A percentile compares a stretch with the other conserved stretches of the same genome.
phyloP scores from a whole-genome alignment of 2,797 vertebrate species.

The Lagorchestes hirsutus region DNA sequence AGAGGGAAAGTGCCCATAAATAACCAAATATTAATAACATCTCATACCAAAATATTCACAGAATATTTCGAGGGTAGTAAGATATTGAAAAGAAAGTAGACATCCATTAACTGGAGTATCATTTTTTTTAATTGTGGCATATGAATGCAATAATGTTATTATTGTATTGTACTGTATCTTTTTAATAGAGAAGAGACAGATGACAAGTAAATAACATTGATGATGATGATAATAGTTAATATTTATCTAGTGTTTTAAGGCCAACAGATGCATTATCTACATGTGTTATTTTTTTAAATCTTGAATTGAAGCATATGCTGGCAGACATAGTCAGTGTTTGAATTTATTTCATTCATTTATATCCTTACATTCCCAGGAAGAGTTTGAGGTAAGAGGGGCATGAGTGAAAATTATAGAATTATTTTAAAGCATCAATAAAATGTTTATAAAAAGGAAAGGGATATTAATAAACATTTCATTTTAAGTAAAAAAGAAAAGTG shows the following conservation, averaged over 20 bases:
- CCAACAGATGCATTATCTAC: not conserved
- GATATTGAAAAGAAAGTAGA: not conserved
- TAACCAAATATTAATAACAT: not conserved
- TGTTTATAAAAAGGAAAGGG: not conserved
- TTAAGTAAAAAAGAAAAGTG: constrained; percentile 21
- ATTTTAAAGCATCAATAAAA: not conserved
- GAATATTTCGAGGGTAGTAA: not conserved
- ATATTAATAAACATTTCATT: not conserved
- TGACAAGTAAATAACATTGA: not conserved
- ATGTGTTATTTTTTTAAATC: not conserved
- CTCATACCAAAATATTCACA: not conserved
- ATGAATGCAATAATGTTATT: not conserved
- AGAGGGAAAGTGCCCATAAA: not conserved
- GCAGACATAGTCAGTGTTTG: not conserved
- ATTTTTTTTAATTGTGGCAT: not conserved
- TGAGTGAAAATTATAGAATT: not conserved
- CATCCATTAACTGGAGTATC: not conserved
- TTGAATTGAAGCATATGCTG: not conserved
- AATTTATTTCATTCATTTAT: not conserved
- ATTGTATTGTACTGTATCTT: not conserved
- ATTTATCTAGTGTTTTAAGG: not conserved
- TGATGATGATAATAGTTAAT: not conserved
- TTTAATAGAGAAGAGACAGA: not conserved
- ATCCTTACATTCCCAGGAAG: not conserved
- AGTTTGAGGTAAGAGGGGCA: not conserved